A percentile compares a stretch with the other conserved stretches of the same genome.
Conservation (phyloP, 2,888 invertebrate genomes). For the Acleris literana region DNA sequence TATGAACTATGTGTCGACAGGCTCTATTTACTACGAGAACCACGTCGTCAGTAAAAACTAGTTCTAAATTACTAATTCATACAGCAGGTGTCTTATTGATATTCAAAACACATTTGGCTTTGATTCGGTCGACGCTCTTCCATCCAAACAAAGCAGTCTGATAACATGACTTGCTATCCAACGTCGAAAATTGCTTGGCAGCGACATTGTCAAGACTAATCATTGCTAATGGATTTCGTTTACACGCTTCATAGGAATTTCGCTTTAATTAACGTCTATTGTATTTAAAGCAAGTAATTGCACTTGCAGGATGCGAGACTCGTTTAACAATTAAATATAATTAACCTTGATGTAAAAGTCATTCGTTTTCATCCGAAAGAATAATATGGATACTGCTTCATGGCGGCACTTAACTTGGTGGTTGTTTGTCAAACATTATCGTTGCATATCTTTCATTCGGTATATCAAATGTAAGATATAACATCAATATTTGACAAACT, state of each 20-base stretch:
- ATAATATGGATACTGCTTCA: too few species aligned
- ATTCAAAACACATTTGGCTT: neutral
- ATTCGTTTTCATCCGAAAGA: neutral
- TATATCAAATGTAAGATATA: too few species aligned
- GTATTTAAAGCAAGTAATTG: conserved; percentile 10
- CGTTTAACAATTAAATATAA: conserved; percentile 19
- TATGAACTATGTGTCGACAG: too few species aligned
- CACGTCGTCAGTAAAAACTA: neutral
- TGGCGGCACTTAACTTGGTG: too few species aligned
- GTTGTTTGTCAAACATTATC: too few species aligned
- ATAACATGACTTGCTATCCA: neutral
- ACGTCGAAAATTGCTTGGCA: conserved; percentile 1
- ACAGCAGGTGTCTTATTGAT: neutral
- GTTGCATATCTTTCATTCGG: too few species aligned
- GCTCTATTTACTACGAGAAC: too few species aligned
- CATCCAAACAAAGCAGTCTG: neutral
- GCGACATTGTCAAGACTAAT: neutral
- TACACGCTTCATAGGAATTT: neutral
- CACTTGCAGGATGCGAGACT: conserved; percentile 7
- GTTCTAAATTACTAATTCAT: neutral
- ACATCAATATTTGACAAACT: too few species aligned
- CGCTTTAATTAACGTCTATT: conserved; percentile 9
- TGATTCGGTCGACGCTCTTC: neutral
- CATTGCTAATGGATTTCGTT: neutral
- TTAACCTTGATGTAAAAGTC: neutral